Base-by-base conservation (phyloP, 2,113 vertebrate genomes). In the Nesogale talazaci region DNA sequence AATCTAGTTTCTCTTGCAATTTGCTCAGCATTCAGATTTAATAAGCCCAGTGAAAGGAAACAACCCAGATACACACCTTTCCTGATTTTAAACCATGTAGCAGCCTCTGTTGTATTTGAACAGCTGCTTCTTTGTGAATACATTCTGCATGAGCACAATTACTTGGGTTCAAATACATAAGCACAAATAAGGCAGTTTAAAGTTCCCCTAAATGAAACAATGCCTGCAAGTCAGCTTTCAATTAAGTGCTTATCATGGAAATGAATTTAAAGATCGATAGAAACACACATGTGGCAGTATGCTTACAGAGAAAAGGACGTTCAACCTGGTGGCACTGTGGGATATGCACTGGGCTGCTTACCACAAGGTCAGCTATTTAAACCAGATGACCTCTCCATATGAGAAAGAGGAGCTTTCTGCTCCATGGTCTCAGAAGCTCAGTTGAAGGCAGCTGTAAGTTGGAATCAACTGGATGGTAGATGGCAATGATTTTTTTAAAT, bases 201-300 rank as follows among this genome's bases (percentile, higher is more conserved):
- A 52, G 14, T 52, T 72, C 59, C 7, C 23, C 20, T 6, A 67
- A 7, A 61, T 70, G 34, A 91, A 12, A 86, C 22, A 87, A 12
- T 40, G 40, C 59, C 46, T 78, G n/a, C 9, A 40, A 16, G 69
- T 40, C 11, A 89, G 27, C 17, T 67, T 83, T 95, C 52, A 87
- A 76, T 61, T 81, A 7, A 80, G 52, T 77, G n/a, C 72, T 92
- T 91, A 74, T 22, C 19, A 1, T 82, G 38, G 74, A 93, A 83
- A 81, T n/a, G 36, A 1, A 46, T 87, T 52, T 86, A 31, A 88
- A 86, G 78, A 74, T 27, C 89, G 92, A 36, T 42, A 88, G 3
- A 14, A 90, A 61, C 46, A 78, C 59, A 86, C 8, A 40, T 29
- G 40, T 12, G 31, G 38, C n/a, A 57, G 23, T 76, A 4, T 65